phyloP scores from a whole-genome alignment of 2,797 vertebrate genomes.

The Cygnus olor region DNA sequence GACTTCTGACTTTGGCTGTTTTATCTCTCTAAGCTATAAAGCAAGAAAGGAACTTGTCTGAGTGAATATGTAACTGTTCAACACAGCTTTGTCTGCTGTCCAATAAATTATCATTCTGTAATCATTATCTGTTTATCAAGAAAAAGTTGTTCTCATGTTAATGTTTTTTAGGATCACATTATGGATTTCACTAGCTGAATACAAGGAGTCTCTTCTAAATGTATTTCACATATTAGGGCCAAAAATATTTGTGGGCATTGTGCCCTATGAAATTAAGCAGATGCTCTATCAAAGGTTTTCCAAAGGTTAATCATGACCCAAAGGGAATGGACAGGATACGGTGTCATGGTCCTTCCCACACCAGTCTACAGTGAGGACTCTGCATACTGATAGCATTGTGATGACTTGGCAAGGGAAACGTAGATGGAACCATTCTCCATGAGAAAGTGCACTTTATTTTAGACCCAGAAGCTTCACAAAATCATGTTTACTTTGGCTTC shows the following conservation, averaged over 20 bases:
- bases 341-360: background rate
- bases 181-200: background rate
- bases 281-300: background rate
- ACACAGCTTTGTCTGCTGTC: background rate
- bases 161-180: background rate
- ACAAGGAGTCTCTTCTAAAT: background rate
- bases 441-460: background rate
- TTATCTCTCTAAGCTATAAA: background rate
- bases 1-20: background rate
- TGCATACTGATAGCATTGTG: background rate
- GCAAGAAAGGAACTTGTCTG: background rate
- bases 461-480: background rate
- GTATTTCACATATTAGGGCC: fast-evolving
- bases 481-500: background rate
- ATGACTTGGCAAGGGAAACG: background rate
- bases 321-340: background rate
- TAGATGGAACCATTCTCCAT: background rate
- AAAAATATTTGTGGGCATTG: background rate
- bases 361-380: too few species aligned
- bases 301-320: background rate
- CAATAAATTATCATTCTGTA: background rate
- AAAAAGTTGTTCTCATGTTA: background rate
- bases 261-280: background rate
- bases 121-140: background rate
- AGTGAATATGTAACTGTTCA: background rate